Conservation (phyloP, 2,113 vertebrate genomes). For the Eptesicus fuscus region DNA sequence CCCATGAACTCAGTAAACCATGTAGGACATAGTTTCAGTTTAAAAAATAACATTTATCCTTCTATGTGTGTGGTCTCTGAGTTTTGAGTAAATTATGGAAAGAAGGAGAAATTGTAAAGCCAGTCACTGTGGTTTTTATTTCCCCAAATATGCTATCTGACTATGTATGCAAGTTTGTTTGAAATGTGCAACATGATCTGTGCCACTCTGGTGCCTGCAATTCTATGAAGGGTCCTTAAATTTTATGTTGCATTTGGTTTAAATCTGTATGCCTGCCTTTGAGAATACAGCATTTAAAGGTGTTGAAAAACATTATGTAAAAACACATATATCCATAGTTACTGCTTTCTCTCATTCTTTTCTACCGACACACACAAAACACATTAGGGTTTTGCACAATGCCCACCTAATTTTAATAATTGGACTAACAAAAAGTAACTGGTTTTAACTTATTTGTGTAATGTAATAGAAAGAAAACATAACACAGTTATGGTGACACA, state of each 20-base stretch:
- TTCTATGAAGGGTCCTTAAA: not conserved
- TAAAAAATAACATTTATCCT: not conserved
- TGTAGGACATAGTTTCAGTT: not conserved
- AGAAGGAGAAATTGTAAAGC: not conserved
- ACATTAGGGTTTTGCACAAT: not conserved
- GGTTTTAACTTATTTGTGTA: not conserved
- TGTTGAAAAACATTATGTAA: not conserved
- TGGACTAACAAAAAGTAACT: not conserved
- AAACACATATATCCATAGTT: not conserved
- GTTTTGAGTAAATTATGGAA: not conserved
- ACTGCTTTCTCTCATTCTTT: not conserved
- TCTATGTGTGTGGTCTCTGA: not conserved
- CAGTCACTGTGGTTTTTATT: not conserved
- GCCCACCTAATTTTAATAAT: constrained; percentile 40
- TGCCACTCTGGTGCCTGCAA: not conserved
- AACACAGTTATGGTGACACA: not conserved
- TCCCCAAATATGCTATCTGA: not conserved
- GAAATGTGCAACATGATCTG: not conserved
- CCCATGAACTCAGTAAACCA: not conserved
- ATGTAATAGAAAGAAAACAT: constrained; percentile 13
- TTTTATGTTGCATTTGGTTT: constrained; percentile 23
- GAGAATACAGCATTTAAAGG: constrained; percentile 17
- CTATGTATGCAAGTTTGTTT: not conserved
- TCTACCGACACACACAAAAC: not conserved
- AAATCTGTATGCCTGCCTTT: not conserved